Evolutionary conservation across 1,140 invertebrate species (phyloP), one percentile per base, ranked within the genome.

Genomic region (Lucilia sericata): DNA sequence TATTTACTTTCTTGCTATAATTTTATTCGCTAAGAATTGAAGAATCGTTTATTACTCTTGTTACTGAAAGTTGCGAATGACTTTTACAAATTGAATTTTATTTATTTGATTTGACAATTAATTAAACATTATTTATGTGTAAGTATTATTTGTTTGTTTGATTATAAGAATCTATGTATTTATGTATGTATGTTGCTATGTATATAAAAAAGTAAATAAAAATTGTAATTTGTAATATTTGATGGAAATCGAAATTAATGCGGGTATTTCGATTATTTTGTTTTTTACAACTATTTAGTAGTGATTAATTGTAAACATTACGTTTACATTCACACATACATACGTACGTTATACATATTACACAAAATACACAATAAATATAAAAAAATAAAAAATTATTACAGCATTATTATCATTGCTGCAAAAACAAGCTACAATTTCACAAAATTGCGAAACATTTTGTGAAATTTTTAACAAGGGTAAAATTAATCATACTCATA

Each of bases 21-120:
- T 60, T 60, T 60, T 14, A 14, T 60, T n/a, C 55, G n/a, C 5
- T n/a, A n/a, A 60, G 14, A 17, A 60, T 8, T 42, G 42, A 42
- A 7, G n/a, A 60, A 60, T 60, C 55, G 55, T 60, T 60, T 60
- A 60, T 60, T 60, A 5, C 14, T 0, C 0, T n/a, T 60, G 55
- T n/a, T 36, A 42, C n/a, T 17, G 55, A 14, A 55, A 60, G 55
- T 60, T 83, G 82, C 12, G 49, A 78, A 60, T 84, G 83, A 84
- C 75, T 84, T 84, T 55, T 49, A 36, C 75, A 80, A 84, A 84
- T 84, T 78, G 49, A 80, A 51, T 78, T 83, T 84, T 80, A 49
- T 84, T 34, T 84, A 84, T 74, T 84, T 80, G 47, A 84, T 84
- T 84, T 84, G 74, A 51, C 83, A 84, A 84, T 84, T 84, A 78